Conservation (phyloP, 2,113 vertebrate genomes). For the Cebidichthys violaceus region DNA sequence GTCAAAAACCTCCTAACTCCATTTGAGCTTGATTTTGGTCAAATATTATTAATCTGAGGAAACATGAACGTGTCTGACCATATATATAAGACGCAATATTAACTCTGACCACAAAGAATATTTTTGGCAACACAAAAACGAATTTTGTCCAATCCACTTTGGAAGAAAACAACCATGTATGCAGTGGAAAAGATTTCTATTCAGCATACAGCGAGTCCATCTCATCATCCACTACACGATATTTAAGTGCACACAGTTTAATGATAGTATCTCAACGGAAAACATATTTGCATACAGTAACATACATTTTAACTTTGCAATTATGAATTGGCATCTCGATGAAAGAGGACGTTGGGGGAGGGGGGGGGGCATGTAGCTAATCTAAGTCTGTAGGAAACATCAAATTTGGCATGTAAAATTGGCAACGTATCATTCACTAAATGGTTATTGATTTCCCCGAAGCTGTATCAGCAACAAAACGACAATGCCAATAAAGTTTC, state of each 20-base stretch:
- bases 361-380: conserved; percentile 18
- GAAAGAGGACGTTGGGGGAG: conserved; percentile 43
- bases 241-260: conserved; percentile 57
- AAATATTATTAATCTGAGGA: no score
- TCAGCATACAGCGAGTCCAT: conserved; percentile 13
- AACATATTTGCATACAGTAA: conserved; percentile 62
- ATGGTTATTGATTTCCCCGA: conserved; percentile 72
- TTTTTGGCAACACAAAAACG: not conserved
- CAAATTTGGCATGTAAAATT: conserved; percentile 75
- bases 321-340: conserved; percentile 67
- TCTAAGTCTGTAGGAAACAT: conserved; percentile 60
- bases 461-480: conserved; percentile 72
- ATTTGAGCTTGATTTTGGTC: no score
- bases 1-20: no score
- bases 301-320: conserved; percentile 73
- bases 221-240: conserved; percentile 57
- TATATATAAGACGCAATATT: not conserved
- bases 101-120: no score
- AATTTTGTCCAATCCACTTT: conserved; percentile 10
- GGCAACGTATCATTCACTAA: conserved; percentile 74
- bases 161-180: not conserved
- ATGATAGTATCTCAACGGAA: conserved; percentile 53
- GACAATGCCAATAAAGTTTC: conserved; percentile 51
- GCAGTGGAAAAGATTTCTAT: conserved; percentile 9
- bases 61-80: not conserved